A percentile compares a stretch with the other conserved stretches of the same genome.
Conservation (phyloP, 2,888 invertebrate species). For the Polydrusus tereticollis region DNA sequence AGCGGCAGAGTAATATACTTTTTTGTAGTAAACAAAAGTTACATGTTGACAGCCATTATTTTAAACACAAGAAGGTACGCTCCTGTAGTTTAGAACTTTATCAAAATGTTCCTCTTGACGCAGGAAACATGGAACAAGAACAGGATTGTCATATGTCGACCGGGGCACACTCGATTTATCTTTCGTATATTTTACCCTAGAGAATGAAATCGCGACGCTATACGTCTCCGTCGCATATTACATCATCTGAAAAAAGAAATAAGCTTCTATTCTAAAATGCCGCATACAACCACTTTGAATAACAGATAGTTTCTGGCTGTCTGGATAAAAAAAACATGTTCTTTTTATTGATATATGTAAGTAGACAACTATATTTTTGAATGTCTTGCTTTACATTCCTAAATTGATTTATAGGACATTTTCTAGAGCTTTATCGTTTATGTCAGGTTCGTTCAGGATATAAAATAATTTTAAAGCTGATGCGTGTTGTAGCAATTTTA, state of each 20-base stretch:
- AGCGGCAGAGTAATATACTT: background rate
- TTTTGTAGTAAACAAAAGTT: slow-evolving; percentile 15
- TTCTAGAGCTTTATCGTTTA: background rate
- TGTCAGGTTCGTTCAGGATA: background rate
- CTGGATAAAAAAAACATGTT: slow-evolving; percentile 33
- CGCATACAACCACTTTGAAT: slow-evolving; percentile 38
- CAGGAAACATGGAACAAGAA: slow-evolving; percentile 54
- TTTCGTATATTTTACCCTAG: slow-evolving; percentile 63
- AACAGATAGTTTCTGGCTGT: slow-evolving; percentile 36
- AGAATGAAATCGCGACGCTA: slow-evolving; percentile 60
- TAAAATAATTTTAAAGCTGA: too few species aligned
- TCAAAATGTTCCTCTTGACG: slow-evolving; percentile 51
- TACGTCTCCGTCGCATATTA: slow-evolving; percentile 58
- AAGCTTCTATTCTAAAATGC: slow-evolving; percentile 35
- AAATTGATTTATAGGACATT: slow-evolving; percentile 1
- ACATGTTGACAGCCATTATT: slow-evolving; percentile 11
- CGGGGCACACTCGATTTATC: slow-evolving; percentile 65
- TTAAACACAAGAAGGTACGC: background rate
- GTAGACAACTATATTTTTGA: slow-evolving; percentile 16
- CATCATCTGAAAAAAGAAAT: slow-evolving; percentile 40
- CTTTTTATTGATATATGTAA: slow-evolving; percentile 41
- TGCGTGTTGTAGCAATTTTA: too few species aligned
- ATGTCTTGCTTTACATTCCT: background rate
- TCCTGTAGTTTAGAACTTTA: slow-evolving; percentile 50
- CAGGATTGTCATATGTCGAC: slow-evolving; percentile 65